Evolutionary conservation across 1,140 invertebrate genomes (phyloP), one percentile per base, ranked within the genome.

Genomic region (Habropoda laboriosa): DNA sequence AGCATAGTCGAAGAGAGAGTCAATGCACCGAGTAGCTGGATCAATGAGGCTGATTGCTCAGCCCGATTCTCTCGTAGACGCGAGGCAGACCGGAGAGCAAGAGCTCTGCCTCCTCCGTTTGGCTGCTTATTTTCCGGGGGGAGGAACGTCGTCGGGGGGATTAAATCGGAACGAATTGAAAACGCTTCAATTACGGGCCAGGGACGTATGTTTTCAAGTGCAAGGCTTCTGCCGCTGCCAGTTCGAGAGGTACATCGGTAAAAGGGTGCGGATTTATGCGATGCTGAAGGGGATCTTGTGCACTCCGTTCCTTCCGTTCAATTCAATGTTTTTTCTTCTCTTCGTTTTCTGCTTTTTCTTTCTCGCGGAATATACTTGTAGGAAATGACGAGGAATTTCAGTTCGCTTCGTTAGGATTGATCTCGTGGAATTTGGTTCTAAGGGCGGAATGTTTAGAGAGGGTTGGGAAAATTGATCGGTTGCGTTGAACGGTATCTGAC

Each of bases 21-120:
- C 78, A 80, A 80, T 74, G 78, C 53, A 67, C 78, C 78, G 78
- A 75, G 61, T 74, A 42, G 78, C 51, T 72, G 78, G 78, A 80
- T 80, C 78, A 80, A 80, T 80, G 78, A 80, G 78, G 60, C 71
- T 80, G 78, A 80, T 80, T 80, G 75, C 78, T 80, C 72, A 75
- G 61, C 71, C 21, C 61, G 67, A 71, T 79, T 63, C 77, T 73
- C 70, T 73, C 27, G 77, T 79, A 79, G 77, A 79, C 77, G 58
- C 77, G 77, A 73, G 16, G 27, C 70, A 79, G 77, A 73, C 77
- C 47, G 51, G n/a, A n/a, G n/a, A 35, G 27, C 47, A 24, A 64
- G n/a, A 27, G 51, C 32, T 45, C 32, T 7, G 63, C 61, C 21
- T 49, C 45, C 2, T n/a, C 5, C 18, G 30, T 7, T 12, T 6